Conservation (phyloP, 2,113 vertebrate species). For the Hiodon alosoides region DNA sequence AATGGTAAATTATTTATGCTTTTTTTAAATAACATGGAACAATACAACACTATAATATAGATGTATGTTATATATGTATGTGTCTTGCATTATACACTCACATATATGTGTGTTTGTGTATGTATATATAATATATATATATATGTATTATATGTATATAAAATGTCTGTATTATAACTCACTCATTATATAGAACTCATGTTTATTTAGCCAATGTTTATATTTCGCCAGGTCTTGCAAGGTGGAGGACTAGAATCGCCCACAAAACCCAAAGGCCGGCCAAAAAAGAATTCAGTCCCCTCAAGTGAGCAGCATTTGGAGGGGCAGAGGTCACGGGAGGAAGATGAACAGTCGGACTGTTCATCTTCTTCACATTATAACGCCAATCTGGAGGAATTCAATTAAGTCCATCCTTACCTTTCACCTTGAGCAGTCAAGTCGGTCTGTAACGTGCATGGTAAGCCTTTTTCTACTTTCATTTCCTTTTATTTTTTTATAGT, state of each 20-base stretch:
- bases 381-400: slow-evolving; percentile 72
- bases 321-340: slow-evolving; percentile 73
- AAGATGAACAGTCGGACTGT: slow-evolving; percentile 63
- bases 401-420: background rate
- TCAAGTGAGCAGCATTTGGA: slow-evolving; percentile 89
- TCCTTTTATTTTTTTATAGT: slow-evolving; percentile 16
- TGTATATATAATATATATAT: background rate
- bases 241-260: slow-evolving; percentile 93
- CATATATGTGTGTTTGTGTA: background rate
- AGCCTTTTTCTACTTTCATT: slow-evolving; percentile 18
- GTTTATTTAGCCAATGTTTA: background rate
- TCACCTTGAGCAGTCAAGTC: slow-evolving; percentile 15
- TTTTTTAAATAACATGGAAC: no score
- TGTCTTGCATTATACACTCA: no score
- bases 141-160: background rate
- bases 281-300: slow-evolving; percentile 97
- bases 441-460: slow-evolving; percentile 16
- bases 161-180: background rate
- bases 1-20: no score
- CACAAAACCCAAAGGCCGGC: slow-evolving; percentile 93
- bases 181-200: background rate
- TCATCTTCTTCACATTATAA: slow-evolving; percentile 61
- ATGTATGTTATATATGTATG: no score
- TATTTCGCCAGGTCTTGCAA: slow-evolving; percentile 76
- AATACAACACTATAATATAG: no score